Percentiles rank a stretch among this genome's conserved stretches.
These are phyloP conservation scores for Penaeus indicus DNA, from an alignment of 1,140 invertebrate genomes.

Conservation along the genomic window DNA sequence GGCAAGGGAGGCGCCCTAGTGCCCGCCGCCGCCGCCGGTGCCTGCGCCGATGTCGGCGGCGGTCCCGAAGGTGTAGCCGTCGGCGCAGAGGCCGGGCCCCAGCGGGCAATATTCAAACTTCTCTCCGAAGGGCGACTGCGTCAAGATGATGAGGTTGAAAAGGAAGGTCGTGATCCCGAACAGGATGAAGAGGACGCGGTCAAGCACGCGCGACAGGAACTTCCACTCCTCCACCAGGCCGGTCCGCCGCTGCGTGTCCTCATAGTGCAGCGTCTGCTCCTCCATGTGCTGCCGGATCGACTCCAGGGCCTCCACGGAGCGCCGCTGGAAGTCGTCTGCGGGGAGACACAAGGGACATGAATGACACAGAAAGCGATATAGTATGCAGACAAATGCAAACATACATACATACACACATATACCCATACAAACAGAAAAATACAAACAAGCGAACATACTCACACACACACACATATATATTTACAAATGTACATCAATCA, in stretches of 20 bases:
- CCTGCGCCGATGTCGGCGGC: background rate
- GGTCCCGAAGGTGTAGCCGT: background rate
- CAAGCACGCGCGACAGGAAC: conserved; percentile 53
- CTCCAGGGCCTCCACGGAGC: conserved; percentile 44
- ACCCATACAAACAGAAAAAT: no score
- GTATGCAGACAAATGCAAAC: no score
- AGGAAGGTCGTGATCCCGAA: conserved; percentile 48
- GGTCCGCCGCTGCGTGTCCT: background rate
- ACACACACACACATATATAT: no score
- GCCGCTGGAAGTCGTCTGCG: conserved; percentile 45
- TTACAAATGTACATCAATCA: no score
- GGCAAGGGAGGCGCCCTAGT: no score
- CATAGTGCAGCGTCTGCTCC: background rate
- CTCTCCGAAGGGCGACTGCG: conserved; percentile 49
- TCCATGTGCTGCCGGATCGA: conserved; percentile 27
- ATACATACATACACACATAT: no score
- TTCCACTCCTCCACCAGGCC: conserved; percentile 44
- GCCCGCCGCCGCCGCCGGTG: no score
- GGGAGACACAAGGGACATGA: background rate
- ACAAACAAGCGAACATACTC: no score
- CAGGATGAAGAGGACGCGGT: conserved; percentile 44
- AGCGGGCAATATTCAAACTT: conserved; percentile 56
- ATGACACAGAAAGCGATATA: no score
- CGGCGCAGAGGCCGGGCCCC: conserved; percentile 34
- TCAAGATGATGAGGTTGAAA: conserved; percentile 57